Evolutionary conservation across 1,140 invertebrate species (phyloP).

Genomic region (Bombus impatiens): DNA sequence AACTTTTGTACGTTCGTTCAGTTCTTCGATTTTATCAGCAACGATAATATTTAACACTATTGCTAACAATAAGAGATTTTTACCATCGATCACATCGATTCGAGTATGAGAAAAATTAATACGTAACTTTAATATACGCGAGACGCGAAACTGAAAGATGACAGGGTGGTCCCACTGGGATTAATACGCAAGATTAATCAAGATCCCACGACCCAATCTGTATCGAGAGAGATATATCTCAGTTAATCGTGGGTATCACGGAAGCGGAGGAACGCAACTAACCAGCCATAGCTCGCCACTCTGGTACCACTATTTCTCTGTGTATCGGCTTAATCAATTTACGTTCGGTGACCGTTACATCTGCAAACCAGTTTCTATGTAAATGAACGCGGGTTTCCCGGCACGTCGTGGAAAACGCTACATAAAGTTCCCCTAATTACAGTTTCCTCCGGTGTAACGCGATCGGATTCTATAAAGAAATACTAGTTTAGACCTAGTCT

Average conservation of each 20-base stretch:
- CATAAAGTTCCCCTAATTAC: conserved; percentile 34
- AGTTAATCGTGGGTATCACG: conserved; percentile 40
- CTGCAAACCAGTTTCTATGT: conserved; percentile 49
- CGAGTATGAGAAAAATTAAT: background rate
- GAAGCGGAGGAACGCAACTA: conserved; percentile 4
- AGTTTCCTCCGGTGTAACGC: background rate
- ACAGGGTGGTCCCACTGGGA: background rate
- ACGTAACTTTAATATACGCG: background rate
- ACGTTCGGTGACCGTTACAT: conserved; percentile 34
- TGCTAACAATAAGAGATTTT: background rate
- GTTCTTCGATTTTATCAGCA: too few relatives aligned
- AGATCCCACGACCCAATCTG: background rate
- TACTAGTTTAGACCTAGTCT: background rate
- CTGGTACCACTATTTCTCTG: conserved; percentile 26
- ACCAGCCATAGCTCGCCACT: background rate
- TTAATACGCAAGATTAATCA: background rate
- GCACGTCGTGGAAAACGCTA: conserved; percentile 29
- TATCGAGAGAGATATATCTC: conserved; percentile 38
- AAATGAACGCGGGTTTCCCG: conserved; percentile 33
- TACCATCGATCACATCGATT: too few relatives aligned
- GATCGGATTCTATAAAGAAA: conserved; percentile 8
- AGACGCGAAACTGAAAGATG: background rate
- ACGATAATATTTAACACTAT: background rate
- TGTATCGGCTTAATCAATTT: conserved; percentile 40
- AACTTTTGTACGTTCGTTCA: too few relatives aligned